Base-by-base conservation (phyloP, 2,113 vertebrate genomes). In the Albula glossodonta region DNA sequence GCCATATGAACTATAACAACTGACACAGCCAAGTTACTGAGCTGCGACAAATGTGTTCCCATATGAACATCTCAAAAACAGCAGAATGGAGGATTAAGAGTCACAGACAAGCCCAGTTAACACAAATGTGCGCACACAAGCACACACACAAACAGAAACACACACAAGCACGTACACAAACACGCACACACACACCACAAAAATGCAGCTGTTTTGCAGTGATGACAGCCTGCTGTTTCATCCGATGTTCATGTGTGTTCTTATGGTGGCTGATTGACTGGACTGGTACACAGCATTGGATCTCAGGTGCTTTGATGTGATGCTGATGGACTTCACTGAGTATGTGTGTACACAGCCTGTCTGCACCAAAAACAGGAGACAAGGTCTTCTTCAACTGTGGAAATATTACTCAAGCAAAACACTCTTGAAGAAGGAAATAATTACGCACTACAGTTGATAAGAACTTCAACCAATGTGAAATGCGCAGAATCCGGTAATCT, bases 321-420 rank as follows among this genome's bases (percentile, higher is more conserved):
- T 74, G 70, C 70, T 74, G 70, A 74, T 74, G 70, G 70, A 31
- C 70, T 10, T 74, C 70, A 74, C 22, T 8, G n/a, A 74, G 5
- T 0, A 10, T 10, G 70, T 74, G 70, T 74, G 70, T 7, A 31
- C 19, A 2, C 6, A 74, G 8, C 70, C 70, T 6, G 22, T 70
- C 70, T 31, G 70, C 70, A 74, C 8, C 10, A 31, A 74, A 74
- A 25, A 7, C 70, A 25, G 0, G 70, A 48, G 57, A 60, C 52
- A 89, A 81, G 83, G 1, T 86, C 81, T 70, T n/a, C 25, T 63
- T 19, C 82, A 31, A 85, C 80, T 87, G 63, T 86, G 86, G 74
- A 87, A 77, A 83, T 86, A 89, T 88, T 88, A 89, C 84, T 89
- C 88, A 87, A 78, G 87, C 87, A 91, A 87, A 90, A 85, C 85